Base-by-base conservation (phyloP, 2,888 invertebrate species). In the Spodoptera picta region DNA sequence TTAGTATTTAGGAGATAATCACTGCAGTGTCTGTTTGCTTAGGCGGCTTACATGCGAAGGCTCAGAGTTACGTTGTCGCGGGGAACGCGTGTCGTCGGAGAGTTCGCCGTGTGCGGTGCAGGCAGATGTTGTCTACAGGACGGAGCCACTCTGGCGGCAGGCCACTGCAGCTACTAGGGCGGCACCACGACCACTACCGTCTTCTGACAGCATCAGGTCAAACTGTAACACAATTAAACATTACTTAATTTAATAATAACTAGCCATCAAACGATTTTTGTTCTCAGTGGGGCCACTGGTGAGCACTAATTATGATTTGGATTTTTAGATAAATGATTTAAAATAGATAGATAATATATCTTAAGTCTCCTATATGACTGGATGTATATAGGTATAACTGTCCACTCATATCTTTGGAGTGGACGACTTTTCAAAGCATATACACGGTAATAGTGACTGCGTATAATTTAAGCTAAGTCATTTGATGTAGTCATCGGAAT, bases 131-230 rank as follows among this genome's bases (percentile, higher is more conserved):
- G 46, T 50, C 75, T 88, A 89, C 82, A 86, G 84, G 56, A 77
- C 72, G 24, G 57, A 44, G 43, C 11, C 9, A 14, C 87, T 85
- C 83, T 96, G 96, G 82, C 96, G 95, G 80, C 96, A 96, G 49
- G 98, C 98, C 44, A 99, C 98, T 10, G 99, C 99, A n/a, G 99
- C 99, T 12, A 99, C 98, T 58, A 99, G 93, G 65, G 99, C 99
- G 56, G 99, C 99, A 36, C 99, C 99, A 83, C 98, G 96, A n/a
- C 99, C 99, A 83, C 98, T 98, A 55, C 99, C 99, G 88, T 99
- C 99, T 89, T 99, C 98, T 1, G 98, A 98, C 61, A 99, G 93
- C 98, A 98, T 98, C 81, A 99, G 95, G 90, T 98, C 97, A 89
- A 98, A 99, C 96, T 98, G 95, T 10, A 96, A 95, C 48, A 82